Percentiles rank a stretch among this genome's conserved stretches.
These are phyloP conservation scores for Hylyphantes graminicola DNA, from an alignment of 1,140 invertebrate genomes.

Conservation along the genomic window DNA sequence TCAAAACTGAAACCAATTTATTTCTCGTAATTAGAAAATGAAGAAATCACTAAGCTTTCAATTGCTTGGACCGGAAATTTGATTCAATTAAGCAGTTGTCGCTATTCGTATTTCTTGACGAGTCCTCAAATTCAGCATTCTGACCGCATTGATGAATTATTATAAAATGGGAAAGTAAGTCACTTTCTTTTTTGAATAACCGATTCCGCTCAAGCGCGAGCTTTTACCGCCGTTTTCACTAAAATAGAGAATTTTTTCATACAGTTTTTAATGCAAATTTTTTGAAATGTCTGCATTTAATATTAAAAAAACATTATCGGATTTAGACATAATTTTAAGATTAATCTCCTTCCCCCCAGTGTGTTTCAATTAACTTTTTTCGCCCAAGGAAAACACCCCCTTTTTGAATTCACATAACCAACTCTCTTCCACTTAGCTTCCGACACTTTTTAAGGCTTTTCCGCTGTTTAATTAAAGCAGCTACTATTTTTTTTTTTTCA, in stretches of 20 bases:
- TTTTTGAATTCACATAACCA: conserved; percentile 44
- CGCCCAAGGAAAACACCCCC: conserved; percentile 45
- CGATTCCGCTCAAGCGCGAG: conserved; percentile 38
- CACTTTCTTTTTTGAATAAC: conserved; percentile 13
- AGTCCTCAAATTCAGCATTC: conserved; percentile 8
- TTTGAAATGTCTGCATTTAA: conserved; percentile 60
- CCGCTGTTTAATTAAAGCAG: conserved; percentile 59
- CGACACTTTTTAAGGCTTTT: conserved; percentile 58
- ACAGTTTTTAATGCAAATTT: conserved; percentile 59
- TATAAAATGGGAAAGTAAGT: neutral
- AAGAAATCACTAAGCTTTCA: neutral
- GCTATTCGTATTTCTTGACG: neutral
- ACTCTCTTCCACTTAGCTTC: conserved; percentile 55
- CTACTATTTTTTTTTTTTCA: conserved; percentile 37
- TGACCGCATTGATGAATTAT: conserved; percentile 31
- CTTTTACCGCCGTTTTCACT: conserved; percentile 52
- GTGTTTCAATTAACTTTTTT: conserved; percentile 59
- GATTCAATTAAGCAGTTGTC: conserved; percentile 33
- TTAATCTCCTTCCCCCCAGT: conserved; percentile 56
- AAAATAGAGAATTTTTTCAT: conserved; percentile 26
- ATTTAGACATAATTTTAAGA: conserved; percentile 59
- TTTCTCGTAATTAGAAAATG: neutral
- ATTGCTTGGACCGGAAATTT: neutral
- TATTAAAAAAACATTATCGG: conserved; percentile 52
- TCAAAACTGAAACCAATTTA: no score